Percentiles rank a stretch among this genome's conserved stretches.
Conservation (phyloP, 1,140 invertebrate species). For the Cyclina sinensis region DNA sequence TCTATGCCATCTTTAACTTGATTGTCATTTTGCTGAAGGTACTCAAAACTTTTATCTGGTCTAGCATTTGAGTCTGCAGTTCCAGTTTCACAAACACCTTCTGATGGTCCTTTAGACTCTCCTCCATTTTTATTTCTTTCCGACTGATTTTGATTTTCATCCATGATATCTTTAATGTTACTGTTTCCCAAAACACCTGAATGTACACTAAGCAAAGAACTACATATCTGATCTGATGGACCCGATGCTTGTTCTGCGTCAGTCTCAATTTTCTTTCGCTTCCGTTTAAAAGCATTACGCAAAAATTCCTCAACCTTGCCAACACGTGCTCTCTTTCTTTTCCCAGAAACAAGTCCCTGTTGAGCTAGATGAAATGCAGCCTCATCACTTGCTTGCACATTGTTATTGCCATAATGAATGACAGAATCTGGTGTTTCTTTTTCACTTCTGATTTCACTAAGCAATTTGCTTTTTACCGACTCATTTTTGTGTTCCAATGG, state of each 20-base stretch:
- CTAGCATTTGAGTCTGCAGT: not conserved
- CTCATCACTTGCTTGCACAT: not conserved
- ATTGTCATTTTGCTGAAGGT: not conserved
- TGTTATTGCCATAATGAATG: not conserved
- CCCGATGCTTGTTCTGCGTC: not conserved
- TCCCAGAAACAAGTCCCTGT: constrained; percentile 24
- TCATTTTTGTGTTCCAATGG: not conserved
- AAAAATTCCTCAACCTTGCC: constrained; percentile 62
- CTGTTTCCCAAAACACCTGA: not conserved
- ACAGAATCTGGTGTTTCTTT: not conserved
- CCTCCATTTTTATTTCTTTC: not conserved
- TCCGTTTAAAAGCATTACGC: constrained; percentile 17
- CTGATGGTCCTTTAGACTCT: not conserved
- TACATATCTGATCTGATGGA: not conserved
- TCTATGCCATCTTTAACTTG: not conserved
- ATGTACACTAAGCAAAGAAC: not conserved
- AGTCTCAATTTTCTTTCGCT: constrained; percentile 29
- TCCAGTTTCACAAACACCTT: not conserved
- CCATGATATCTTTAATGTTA: not conserved
- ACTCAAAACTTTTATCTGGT: not conserved
- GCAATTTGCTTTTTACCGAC: not conserved
- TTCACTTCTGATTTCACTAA: not conserved
- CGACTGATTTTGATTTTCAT: not conserved
- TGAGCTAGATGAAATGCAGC: not conserved
- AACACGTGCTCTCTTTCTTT: constrained; percentile 41